These are phyloP conservation scores for Rhynchotus rufescens DNA, from an alignment of 2,797 vertebrate genomes.

Conservation along the genomic window DNA sequence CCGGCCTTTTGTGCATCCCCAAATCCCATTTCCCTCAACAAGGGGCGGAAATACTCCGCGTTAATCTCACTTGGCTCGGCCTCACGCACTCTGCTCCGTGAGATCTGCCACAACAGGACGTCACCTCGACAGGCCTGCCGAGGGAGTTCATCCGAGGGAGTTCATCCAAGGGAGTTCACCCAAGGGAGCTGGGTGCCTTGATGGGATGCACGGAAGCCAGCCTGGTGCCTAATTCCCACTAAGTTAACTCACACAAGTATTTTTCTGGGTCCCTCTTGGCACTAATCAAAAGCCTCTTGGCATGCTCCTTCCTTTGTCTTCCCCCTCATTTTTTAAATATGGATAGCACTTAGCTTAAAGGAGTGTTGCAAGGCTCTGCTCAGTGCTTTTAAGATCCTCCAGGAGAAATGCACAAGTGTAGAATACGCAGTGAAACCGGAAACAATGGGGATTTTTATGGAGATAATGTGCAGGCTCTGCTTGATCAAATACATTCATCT, in stretches of 20 bases:
- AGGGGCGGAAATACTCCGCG: neutral
- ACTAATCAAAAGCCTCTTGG: slow-evolving; percentile 30
- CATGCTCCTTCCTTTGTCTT: neutral
- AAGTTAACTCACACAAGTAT: neutral
- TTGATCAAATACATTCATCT: neutral
- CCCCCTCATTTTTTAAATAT: slow-evolving; percentile 48
- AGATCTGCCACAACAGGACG: slow-evolving; percentile 4
- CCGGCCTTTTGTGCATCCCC: neutral
- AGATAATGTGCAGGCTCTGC: neutral
- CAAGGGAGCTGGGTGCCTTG: neutral
- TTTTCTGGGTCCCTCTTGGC: slow-evolving; percentile 31
- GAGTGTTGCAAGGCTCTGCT: slow-evolving; percentile 16
- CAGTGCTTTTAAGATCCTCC: slow-evolving; percentile 27
- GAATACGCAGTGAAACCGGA: neutral
- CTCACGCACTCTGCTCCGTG: neutral
- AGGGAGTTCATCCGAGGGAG: neutral
- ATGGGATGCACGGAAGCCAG: neutral
- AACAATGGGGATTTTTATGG: slow-evolving; percentile 19
- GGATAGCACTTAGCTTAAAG: slow-evolving; percentile 41
- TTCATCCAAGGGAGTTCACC: neutral
- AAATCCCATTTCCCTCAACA: neutral
- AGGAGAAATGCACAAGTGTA: neutral
- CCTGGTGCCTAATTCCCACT: slow-evolving; percentile 24
- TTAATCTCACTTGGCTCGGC: neutral
- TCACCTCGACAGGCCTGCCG: neutral